Base-by-base conservation (phyloP, 2,113 vertebrate species). In the Rutilus rutilus region DNA sequence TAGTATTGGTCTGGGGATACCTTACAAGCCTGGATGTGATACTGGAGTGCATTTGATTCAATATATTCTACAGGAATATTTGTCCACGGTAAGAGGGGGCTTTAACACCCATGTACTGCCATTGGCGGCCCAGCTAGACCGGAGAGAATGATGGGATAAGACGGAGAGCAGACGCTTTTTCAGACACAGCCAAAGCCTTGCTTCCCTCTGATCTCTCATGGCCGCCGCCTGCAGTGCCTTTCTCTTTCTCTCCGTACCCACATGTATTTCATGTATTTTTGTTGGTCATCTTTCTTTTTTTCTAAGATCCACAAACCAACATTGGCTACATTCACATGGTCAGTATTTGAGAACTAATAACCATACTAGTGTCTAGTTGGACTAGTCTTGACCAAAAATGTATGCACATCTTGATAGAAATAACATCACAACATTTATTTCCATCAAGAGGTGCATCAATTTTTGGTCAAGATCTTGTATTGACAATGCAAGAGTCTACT, bases 71-170 rank as follows among this genome's bases (percentile, higher is more conserved):
- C 67, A 52, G 81, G 60, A 81, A 80, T 84, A 88, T 88, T 88
- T 88, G 85, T 86, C 85, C 76, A 76, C 12, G 79, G 81, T 50
- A 62, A 84, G 76, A 86, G 69, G 80, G 59, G 65, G 83, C 76
- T 88, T 86, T 80, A 88, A 88, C 45, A 82, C 71, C 76, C 81
- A 75, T 84, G 76, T 69, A 84, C 65, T 88, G 80, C 87, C 80
- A 86, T 78, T 65, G 87, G 87, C 81, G 19, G 64, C 59, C 85
- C 86, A 59, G 79, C 84, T 71, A 86, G 88, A 89, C 86, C 88
- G 78, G 76, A 86, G 84, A 89, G 81, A 89, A 89, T 86, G 86
- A 62, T n/a, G 57, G 76, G 81, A 89, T 87, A 83, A 89, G 85
- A 89, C 85, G 77, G 62, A 78, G 82, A 69, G 77, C 82, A 86